Base-by-base conservation (phyloP, 2,888 invertebrate species). In the Ctena decussata region DNA sequence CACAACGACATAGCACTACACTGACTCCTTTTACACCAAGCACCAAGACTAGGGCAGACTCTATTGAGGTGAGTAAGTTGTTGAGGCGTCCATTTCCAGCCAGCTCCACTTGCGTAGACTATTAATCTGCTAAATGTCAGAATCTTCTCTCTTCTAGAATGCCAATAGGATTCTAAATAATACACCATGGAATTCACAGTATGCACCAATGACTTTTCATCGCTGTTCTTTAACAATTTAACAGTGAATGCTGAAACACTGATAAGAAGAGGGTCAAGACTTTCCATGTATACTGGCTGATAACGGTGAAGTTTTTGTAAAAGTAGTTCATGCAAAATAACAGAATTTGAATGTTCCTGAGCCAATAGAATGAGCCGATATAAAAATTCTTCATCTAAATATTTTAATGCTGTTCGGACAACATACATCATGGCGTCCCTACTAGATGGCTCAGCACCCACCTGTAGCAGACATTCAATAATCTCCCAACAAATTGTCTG, bases 401-500 rank as follows among this genome's bases (percentile, higher is more conserved):
- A 87, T 80, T 94, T 93, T 39, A 94, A 87, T 24, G 94, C 92
- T 71, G 93, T 92, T 69, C 92, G 78, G n/a, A 94, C 86, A 0
- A 93, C 90, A 77, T 93, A 94, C 90, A 93, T 89, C 93, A 94
- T 94, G 37, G 94, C 94, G 78, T 92, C 92, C 70, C 90, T 90
- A 77, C 92, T 91, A 24, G 89, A 82, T 11, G 94, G 93, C 74
- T 93, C 93, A 8, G 93, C 92, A 76, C 87, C 87, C 18, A 91
- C 89, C 78, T 91, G 89, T 76, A 94, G 80, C 39, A 94, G 88
- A 46, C 91, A 82, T 77, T 91, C 86, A 8, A 93, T 87, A 21
- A 94, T 92, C 78, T 93, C 87, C 94, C 94, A 94, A 78, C 93
- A 92, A 37, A 91, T 87, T 21, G 90, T 86, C 53, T 92, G 92